phyloP scores from a whole-genome alignment of 64 coral and sea anemone species.

The Platygyra sinensis region DNA sequence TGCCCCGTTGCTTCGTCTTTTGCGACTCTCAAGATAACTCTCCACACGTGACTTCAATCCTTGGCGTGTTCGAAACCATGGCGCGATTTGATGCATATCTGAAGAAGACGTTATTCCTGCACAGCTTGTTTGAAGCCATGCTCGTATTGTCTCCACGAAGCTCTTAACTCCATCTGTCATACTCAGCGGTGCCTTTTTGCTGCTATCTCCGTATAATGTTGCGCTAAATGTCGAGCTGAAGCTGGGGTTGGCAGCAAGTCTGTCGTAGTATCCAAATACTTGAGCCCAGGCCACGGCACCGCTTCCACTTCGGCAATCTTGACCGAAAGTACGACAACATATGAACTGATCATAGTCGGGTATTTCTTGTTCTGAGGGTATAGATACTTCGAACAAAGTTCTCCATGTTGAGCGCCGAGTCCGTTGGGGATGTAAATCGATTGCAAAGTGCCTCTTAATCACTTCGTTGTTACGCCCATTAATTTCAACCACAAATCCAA shows the following conservation, averaged over 20 bases:
- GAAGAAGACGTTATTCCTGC: background rate
- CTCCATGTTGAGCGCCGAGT: background rate
- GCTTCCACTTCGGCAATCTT: conserved; percentile 43
- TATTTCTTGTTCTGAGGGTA: conserved; percentile 1
- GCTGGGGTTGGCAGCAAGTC: conserved; percentile 3
- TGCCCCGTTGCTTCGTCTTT: background rate
- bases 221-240: conserved; percentile 17
- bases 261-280: conserved; percentile 71
- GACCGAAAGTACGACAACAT: conserved; percentile 24
- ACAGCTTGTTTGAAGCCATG: conserved; percentile 30
- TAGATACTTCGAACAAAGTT: background rate
- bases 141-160: conserved; percentile 35
- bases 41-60: background rate
- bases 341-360: conserved; percentile 61
- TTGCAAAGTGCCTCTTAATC: conserved; percentile 38
- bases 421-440: conserved; percentile 30
- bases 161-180: background rate
- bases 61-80: conserved; percentile 49
- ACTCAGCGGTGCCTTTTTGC: background rate
- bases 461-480: background rate
- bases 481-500: conserved; percentile 55
- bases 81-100: background rate
- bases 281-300: conserved; percentile 75
- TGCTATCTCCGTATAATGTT: background rate
- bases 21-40: background rate